Evolutionary conservation across 2,888 invertebrate species (phyloP).

Genomic region (Bimastos eiseni): DNA sequence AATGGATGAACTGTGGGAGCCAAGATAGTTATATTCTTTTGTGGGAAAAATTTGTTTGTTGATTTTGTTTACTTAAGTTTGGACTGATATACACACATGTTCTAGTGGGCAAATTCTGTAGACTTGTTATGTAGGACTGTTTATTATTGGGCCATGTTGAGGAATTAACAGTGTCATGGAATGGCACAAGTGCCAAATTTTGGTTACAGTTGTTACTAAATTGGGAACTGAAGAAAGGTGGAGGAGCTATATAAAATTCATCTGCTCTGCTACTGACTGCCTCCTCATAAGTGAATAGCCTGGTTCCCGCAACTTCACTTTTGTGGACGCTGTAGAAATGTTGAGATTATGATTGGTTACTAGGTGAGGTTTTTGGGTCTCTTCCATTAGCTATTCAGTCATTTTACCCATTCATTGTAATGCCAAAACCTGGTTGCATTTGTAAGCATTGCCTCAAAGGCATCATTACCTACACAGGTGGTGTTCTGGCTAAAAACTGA

Average conservation of each 20-base stretch:
- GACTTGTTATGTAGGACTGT: neutral
- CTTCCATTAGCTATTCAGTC: neutral
- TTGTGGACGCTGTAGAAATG: no score
- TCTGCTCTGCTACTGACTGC: no score
- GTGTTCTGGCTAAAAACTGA: neutral
- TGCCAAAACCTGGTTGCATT: neutral
- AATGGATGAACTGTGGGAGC: neutral
- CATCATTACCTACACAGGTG: neutral
- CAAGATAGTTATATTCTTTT: slow-evolving; percentile 13
- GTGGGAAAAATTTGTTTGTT: neutral
- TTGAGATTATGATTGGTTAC: neutral
- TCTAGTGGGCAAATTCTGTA: neutral
- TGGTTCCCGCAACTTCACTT: no score
- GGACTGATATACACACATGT: neutral
- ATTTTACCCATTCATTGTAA: neutral
- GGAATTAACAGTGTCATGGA: no score
- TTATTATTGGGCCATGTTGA: no score
- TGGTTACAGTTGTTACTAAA: no score
- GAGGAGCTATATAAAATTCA: no score
- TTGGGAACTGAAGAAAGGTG: no score
- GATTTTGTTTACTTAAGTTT: neutral
- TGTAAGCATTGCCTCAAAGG: neutral
- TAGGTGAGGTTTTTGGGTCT: neutral
- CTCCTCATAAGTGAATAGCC: no score
- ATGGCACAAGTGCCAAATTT: no score